phyloP scores from a whole-genome alignment of 2,113 vertebrate species.

The Prietella phreatophila region DNA sequence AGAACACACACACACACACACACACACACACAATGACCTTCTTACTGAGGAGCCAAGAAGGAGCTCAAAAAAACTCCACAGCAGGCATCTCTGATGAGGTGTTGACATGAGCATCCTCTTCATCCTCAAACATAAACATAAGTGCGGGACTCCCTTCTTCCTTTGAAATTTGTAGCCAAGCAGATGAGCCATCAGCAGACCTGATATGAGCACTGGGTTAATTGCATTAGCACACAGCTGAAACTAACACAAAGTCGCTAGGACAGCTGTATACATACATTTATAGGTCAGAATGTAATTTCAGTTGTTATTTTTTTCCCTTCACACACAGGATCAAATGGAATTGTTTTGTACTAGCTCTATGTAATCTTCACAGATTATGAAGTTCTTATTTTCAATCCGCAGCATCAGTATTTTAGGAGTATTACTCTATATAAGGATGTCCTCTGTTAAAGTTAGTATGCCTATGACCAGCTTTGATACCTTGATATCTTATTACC shows the following conservation, averaged over 20 bases:
- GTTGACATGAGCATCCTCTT: conserved; percentile 47
- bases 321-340: not conserved
- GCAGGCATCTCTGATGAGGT: conserved; percentile 34
- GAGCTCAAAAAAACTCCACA: conserved; percentile 35
- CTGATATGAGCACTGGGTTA: not conserved
- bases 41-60: conserved; percentile 30
- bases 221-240: conserved; percentile 3
- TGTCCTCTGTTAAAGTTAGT: not conserved
- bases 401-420: not conserved
- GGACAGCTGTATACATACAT: conserved; percentile 11
- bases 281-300: not conserved
- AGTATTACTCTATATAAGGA: not conserved
- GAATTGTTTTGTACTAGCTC: not conserved
- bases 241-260: not conserved
- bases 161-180: conserved; percentile 5
- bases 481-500: not conserved
- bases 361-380: too few relatives aligned
- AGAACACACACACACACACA: not conserved
- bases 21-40: conserved; percentile 22
- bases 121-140: conserved; percentile 47
- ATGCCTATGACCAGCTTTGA: not conserved
- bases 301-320: not conserved
- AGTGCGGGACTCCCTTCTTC: conserved; percentile 6
- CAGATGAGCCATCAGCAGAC: not conserved
- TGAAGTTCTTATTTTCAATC: not conserved